These are phyloP conservation scores for Parasteatoda tepidariorum DNA, from an alignment of 1,140 invertebrate species.

Conservation along the genomic window DNA sequence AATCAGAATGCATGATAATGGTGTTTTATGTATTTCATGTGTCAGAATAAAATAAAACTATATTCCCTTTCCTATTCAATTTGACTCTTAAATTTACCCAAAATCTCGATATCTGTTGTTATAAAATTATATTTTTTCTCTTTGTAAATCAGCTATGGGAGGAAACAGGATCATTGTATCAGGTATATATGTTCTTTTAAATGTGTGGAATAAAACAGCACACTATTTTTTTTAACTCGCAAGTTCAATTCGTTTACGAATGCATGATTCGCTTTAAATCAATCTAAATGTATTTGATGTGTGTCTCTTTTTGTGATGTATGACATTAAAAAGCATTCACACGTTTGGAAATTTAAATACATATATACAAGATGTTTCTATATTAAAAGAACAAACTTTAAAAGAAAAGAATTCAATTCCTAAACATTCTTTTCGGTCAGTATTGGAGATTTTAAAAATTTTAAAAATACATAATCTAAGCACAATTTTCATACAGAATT, in stretches of 20 bases:
- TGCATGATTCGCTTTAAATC: neutral
- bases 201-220: neutral
- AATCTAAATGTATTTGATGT: neutral
- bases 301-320: neutral
- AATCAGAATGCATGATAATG: too few species aligned
- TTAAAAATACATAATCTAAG: too few species aligned
- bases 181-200: constrained; percentile 22
- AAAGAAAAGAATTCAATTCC: too few species aligned
- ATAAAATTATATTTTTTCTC: constrained; percentile 8
- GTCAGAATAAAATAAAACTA: too few species aligned
- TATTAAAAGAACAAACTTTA: too few species aligned
- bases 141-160: constrained; percentile 28
- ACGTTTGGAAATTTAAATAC: too few species aligned
- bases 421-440: too few species aligned
- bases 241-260: neutral
- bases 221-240: neutral
- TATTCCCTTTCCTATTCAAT: neutral
- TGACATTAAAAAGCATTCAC: too few species aligned
- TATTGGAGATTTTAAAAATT: too few species aligned
- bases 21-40: too few species aligned
- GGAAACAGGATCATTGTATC: constrained; percentile 51
- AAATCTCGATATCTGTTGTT: neutral
- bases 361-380: too few species aligned
- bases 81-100: neutral
- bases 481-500: too few species aligned